phyloP scores from a whole-genome alignment of 2,888 invertebrate species.

The Malthinus seriepunctatus region DNA sequence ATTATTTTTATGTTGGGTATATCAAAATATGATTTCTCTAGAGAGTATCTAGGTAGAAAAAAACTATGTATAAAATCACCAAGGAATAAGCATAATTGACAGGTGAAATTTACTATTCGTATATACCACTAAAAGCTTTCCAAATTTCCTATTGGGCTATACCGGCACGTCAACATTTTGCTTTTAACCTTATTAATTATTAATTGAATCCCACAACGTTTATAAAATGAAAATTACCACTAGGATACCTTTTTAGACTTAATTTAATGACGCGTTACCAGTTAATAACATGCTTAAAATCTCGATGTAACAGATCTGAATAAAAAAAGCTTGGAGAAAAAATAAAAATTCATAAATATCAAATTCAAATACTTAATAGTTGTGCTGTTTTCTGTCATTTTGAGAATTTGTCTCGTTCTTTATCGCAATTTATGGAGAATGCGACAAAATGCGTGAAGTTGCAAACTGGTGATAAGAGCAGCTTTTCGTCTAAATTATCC shows the following conservation, averaged over 20 bases:
- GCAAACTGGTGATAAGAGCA: constrained; percentile 8
- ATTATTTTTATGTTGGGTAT: neutral
- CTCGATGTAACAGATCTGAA: too few species aligned
- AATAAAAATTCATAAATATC: too few species aligned
- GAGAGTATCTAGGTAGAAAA: constrained; percentile 1
- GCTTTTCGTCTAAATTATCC: constrained; percentile 5
- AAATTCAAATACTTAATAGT: neutral
- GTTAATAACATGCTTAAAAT: too few species aligned
- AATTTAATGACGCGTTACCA: too few species aligned
- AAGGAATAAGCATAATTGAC: neutral
- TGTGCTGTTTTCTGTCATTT: constrained; percentile 11
- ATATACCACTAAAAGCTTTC: too few species aligned
- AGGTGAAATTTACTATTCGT: neutral
- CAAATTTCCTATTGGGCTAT: too few species aligned
- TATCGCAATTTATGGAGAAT: constrained; percentile 17
- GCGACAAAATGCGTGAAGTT: constrained; percentile 20
- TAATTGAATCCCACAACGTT: too few species aligned
- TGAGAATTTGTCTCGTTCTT: constrained; percentile 10
- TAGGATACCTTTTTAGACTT: too few species aligned
- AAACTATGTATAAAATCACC: neutral
- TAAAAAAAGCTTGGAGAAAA: too few species aligned
- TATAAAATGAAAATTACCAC: too few species aligned
- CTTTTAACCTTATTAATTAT: too few species aligned
- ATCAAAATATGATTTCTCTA: constrained; percentile 5
- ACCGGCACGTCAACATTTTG: too few species aligned